Evolutionary conservation across 2,797 vertebrate genomes (phyloP), one percentile per base, ranked within the genome.

Genomic region (Mormyrops boulengeri): DNA sequence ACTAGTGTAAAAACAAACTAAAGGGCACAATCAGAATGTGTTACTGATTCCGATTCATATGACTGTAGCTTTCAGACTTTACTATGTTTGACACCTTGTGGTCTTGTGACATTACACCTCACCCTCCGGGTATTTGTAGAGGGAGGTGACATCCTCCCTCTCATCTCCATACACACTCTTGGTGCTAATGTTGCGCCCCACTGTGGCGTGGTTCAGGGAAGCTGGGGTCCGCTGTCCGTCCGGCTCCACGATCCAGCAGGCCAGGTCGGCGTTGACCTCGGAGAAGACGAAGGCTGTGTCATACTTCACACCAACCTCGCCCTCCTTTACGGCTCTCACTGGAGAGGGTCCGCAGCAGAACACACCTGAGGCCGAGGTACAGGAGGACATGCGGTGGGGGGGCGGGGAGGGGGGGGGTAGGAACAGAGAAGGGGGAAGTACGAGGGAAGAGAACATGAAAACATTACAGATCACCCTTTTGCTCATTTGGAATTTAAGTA

Each of bases 61-160:
- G 47, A 47, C 14, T 47, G 19, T 47, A 34, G 66, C 12, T 69
- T 69, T 69, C 66, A 69, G 30, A 38, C 30, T 41, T 44, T n/a
- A 73, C 11, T 73, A 9, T 84, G 41, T n/a, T 1, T 11, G 44
- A 84, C 77, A 84, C 38, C 77, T 47, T 47, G 38, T 41, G 22
- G 30, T 3, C 50, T 87, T 38, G 52, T 87, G 84, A 50, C 84
- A 53, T 53, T 0, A 55, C 52, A 34, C 44, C 90, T 87, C 95
- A 99, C 98, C 98, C 95, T 99, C 99, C 88, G 95, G 94, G 62
- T 97, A 96, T 93, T 99, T 99, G 93, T 99, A 99, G 14, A 96
- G 93, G 0, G 90, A 90, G 0, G 98, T 99, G 93, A 99, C 90
- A 3, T 99, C 98, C 89, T 98, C 94, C 88, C 97, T 96, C 44